Evolutionary conservation across 2,797 vertebrate species (phyloP), one percentile per base, ranked within the genome.

Genomic region (Arrhamphus sclerolepis): DNA sequence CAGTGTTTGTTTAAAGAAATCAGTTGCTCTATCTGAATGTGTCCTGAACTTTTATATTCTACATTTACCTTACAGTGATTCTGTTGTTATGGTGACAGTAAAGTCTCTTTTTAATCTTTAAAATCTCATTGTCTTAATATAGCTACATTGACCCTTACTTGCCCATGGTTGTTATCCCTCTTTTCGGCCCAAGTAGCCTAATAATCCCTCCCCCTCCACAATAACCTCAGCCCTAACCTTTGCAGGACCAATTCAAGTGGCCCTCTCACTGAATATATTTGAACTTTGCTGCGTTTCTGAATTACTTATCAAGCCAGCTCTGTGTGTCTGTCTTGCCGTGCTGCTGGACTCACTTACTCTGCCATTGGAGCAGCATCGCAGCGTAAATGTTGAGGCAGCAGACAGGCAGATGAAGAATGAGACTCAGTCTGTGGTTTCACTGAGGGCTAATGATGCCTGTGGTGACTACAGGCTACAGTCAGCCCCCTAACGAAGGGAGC

Each of bases 361-460:
- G 83, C 87, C 75, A 77, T 75, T 74, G 80, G 84, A 87, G 86
- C 73, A 60, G 77, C 71, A 65, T 75, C 69, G 76, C 71, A 66
- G 87, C 75, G 67, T 81, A 79, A 88, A 89, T 89, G 87, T 89
- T 72, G 85, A 90, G 80, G 86, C 89, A 85, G 86, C 84, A 86
- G 92, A 89, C 91, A 90, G 89, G 87, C 86, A 91, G 91, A 92
- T 93, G 92, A 94, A 92, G 92, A 92, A 93, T 92, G 92, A 89
- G 89, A 86, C 86, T 90, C 89, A 89, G 90, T 82, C 89, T 87
- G 83, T 88, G 90, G 87, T 91, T 92, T 91, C 91, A 87, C 90
- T 91, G 89, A 89, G 90, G 86, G 89, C 89, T 94, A 94, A 93
- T 92, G 91, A 92, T 93, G 91, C 91, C 91, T 91, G 89, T 91